Percentiles rank a stretch among this genome's conserved stretches.
Evolutionary conservation across 2,888 invertebrate species (phyloP).

Genomic region (Catocala nupta): DNA sequence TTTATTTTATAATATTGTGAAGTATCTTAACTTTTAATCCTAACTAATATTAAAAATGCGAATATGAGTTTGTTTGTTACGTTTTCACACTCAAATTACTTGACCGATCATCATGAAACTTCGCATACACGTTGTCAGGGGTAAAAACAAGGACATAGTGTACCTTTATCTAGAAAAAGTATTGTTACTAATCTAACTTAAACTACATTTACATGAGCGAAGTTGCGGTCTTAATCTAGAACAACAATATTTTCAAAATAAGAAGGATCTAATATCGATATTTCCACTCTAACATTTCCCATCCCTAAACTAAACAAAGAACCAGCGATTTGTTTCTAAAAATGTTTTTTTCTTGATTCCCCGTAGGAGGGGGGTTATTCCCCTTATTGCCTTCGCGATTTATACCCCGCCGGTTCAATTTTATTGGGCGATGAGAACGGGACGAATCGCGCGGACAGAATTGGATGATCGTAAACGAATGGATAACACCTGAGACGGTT

Average conservation of each 20-base stretch:
- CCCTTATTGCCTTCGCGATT: slow-evolving; percentile 66
- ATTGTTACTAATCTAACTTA: too few species aligned
- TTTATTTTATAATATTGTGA: too few species aligned
- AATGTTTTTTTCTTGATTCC: slow-evolving; percentile 72
- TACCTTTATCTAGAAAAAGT: too few species aligned
- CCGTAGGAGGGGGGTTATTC: slow-evolving; percentile 59
- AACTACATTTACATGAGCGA: too few species aligned
- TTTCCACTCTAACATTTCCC: slow-evolving; percentile 6
- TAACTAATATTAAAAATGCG: too few species aligned
- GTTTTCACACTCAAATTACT: too few species aligned
- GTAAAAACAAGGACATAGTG: too few species aligned
- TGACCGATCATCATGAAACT: too few species aligned
- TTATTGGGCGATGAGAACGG: slow-evolving; percentile 35
- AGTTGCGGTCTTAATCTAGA: too few species aligned
- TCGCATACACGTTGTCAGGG: too few species aligned
- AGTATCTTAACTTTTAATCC: too few species aligned
- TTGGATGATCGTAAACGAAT: slow-evolving; percentile 24
- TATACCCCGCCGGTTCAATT: slow-evolving; percentile 53
- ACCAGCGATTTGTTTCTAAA: slow-evolving; percentile 70
- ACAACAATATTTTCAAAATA: background rate
- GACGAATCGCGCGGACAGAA: slow-evolving; percentile 16
- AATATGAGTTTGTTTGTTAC: too few species aligned
- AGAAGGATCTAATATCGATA: slow-evolving; percentile 2
- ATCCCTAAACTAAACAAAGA: slow-evolving; percentile 59
- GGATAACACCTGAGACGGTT: slow-evolving; percentile 17